Evolutionary conservation across 2,797 vertebrate species (phyloP), one percentile per base, ranked within the genome.

Genomic region (Eremophila alpestris): DNA sequence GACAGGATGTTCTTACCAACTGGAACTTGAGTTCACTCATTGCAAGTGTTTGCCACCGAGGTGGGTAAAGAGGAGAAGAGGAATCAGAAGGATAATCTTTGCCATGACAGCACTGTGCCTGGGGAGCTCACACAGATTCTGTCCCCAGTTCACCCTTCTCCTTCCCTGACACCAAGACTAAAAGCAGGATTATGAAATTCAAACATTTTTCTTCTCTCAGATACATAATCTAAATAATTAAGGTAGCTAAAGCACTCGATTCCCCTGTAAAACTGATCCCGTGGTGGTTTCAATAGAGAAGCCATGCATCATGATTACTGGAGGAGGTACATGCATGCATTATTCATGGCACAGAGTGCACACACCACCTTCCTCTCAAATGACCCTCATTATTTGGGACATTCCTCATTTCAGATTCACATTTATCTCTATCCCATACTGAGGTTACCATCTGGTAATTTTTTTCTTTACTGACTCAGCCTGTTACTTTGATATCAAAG

Each of bases 301-400:
- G 79, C 93, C 92, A 84, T 80, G 79, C 58, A 86, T 95, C 94
- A 54, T 45, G 60, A 93, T 96, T 96, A 94, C 60, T 80, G 75
- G 76, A 55, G 63, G 83, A 94, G 23, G 13, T 94, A 48, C 45
- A 67, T 41, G 51, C 32, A 87, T 94, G 89, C 75, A 95, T 97
- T 97, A 94, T 97, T 98, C 93, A 97, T 89, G 65, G 85, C 73
- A 94, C 32, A 92, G 86, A 96, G 94, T 89, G 91, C 77, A 92
- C 65, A 59, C 40, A 56, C 38, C 77, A 63, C 82, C 87, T 71
- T 89, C 67, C 52, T 96, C 83, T 95, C 90, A 65, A 83, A 89
- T 95, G 91, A 96, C 83, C 93, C 94, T 93, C 91, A 91, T 94
- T 95, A 96, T 58, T 64, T 85, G 73, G 79, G 75, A 87, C 70